phyloP scores from a whole-genome alignment of 2,888 invertebrate genomes.

The Meloe dianella region DNA sequence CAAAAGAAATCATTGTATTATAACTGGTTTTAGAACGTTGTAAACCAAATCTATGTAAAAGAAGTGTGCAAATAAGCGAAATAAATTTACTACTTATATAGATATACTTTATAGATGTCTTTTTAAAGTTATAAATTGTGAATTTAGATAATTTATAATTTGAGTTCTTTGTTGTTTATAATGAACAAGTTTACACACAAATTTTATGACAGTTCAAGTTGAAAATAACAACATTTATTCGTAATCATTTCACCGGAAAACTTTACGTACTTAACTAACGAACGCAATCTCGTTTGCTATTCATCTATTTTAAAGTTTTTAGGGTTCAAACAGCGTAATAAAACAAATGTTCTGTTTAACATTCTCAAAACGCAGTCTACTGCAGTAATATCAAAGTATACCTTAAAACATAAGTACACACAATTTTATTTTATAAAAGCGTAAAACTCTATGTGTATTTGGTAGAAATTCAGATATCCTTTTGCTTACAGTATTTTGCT shows the following conservation, averaged over 20 bases:
- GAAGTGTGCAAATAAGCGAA: neutral
- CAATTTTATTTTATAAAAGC: neutral
- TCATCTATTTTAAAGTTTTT: neutral
- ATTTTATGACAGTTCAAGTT: neutral
- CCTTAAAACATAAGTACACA: neutral
- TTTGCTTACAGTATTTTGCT: neutral
- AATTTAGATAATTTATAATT: neutral
- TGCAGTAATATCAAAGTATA: neutral
- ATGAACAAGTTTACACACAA: neutral
- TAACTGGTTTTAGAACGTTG: neutral
- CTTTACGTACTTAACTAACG: conserved; percentile 4
- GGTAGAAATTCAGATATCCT: neutral
- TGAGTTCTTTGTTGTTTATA: neutral
- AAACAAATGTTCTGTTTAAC: neutral
- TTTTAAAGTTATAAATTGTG: too few relatives aligned
- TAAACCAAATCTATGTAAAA: conserved; percentile 8
- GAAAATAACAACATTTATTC: conserved; percentile 10
- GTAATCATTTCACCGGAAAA: conserved; percentile 6
- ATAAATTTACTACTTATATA: neutral
- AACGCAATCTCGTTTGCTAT: conserved; percentile 1
- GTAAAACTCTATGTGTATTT: neutral
- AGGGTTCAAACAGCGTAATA: conserved; percentile 5
- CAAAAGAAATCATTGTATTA: conserved; percentile 7
- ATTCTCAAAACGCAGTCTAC: conserved; percentile 3
- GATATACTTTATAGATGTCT: neutral